Evolutionary conservation across 2,797 vertebrate species (phyloP), one percentile per base, ranked within the genome.

Genomic region (Coregonus sp.): DNA sequence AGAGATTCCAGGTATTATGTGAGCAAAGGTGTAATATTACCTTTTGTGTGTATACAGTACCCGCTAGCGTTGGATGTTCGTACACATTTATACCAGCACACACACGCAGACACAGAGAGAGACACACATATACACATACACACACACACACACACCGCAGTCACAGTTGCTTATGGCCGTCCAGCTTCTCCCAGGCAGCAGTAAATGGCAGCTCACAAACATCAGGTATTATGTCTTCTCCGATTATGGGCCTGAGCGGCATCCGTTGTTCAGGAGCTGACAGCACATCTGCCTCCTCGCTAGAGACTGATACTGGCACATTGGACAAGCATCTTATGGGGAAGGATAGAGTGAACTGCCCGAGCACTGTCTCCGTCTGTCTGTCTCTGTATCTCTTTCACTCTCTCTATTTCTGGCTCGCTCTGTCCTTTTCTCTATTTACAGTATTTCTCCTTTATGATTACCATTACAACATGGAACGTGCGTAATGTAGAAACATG

Each of bases 191-290:
- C 80, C 87, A 90, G 82, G 79, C 90, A 89, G 91, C 89, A 88
- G 89, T 93, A 93, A 93, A 90, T 88, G 91, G 90, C 90, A 92
- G 90, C 93, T 89, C 91, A 87, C 88, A 89, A 94, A 94, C 93
- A 95, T 93, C 93, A 94, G 88, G 69, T 95, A 95, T 95, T 92
- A 89, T 94, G 95, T 96, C 96, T 95, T 91, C 92, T 96, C 90
- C 78, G 90, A 94, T 98, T 95, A 96, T 93, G 90, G 93, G 87
- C 86, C 90, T 87, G 91, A 92, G 92, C 92, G 93, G 93, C 95
- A 92, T 94, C 91, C 88, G 85, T 89, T 93, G 93, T 94, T 95
- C 59, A 92, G 92, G 86, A 95, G 92, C 93, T 96, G 95, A 96
- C 96, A 95, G 94, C 92, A 78, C 92, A 95, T 96, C 94, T 96